A percentile compares a stretch with the other conserved stretches of the same genome.
phyloP scores from a whole-genome alignment of 1,140 invertebrate genomes.

The Vollenhovia emeryi region DNA sequence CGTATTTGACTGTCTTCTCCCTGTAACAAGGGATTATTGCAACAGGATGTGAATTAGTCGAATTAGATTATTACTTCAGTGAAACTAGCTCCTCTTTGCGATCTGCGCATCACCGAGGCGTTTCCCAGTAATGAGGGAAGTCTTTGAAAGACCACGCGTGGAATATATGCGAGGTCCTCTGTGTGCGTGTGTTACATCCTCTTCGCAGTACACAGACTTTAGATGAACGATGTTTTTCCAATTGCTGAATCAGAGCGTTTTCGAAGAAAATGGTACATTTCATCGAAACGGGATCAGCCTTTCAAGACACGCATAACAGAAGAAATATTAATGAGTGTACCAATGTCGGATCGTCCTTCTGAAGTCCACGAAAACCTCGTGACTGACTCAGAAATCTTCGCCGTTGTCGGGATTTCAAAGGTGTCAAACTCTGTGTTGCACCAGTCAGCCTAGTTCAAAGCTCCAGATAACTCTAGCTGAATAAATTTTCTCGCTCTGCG shows the following conservation, averaged over 20 bases:
- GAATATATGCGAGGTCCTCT: background rate
- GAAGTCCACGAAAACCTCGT: background rate
- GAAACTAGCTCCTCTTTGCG: background rate
- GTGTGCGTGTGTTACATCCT: background rate
- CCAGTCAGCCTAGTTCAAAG: background rate
- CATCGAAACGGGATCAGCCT: background rate
- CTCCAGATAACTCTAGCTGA: background rate
- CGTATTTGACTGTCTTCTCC: background rate
- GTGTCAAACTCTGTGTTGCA: background rate
- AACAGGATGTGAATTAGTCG: background rate
- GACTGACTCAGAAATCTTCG: background rate
- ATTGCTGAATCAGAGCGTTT: background rate
- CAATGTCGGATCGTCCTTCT: background rate
- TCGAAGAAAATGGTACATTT: background rate
- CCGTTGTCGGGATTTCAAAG: background rate
- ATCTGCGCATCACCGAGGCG: background rate
- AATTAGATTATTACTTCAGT: background rate
- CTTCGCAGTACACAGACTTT: background rate
- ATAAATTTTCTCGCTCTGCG: background rate
- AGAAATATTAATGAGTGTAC: background rate
- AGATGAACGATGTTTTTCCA: background rate
- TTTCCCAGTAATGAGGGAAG: background rate
- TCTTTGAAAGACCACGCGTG: background rate
- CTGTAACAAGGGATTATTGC: slow-evolving; percentile 15
- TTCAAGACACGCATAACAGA: background rate